Percentiles rank a stretch among this genome's conserved stretches.
Conservation (phyloP, 2,113 vertebrate genomes). For the Blennius ocellaris region DNA sequence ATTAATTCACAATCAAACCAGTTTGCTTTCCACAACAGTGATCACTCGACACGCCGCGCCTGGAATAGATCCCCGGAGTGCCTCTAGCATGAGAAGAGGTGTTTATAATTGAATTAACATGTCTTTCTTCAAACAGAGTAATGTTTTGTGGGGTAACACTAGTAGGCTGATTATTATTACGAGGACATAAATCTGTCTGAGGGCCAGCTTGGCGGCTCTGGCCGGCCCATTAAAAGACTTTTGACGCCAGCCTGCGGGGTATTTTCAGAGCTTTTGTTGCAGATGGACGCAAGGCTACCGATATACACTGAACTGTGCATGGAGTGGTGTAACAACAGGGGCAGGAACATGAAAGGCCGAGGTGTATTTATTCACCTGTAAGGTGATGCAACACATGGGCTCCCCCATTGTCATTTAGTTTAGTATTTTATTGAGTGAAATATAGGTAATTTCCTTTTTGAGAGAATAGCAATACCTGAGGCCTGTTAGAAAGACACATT, state of each 20-base stretch:
- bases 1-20: conserved; percentile 35
- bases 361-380: conserved; percentile 16
- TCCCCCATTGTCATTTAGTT: neutral
- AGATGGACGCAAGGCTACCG: conserved; percentile 51
- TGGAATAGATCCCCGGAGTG: conserved; percentile 48
- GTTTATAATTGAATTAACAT: conserved; percentile 78
- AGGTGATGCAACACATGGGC: neutral
- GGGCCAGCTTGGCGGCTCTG: conserved; percentile 57
- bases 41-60: conserved; percentile 16
- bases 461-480: too few relatives aligned
- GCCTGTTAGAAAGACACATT: neutral
- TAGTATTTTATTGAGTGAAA: neutral
- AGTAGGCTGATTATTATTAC: conserved; percentile 81
- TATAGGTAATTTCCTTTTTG: neutral
- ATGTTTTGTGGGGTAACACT: conserved; percentile 75
- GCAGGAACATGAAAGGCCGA: conserved; percentile 19
- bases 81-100: conserved; percentile 66
- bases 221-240: conserved; percentile 67
- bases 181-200: conserved; percentile 77
- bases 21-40: conserved; percentile 3
- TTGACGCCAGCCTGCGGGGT: conserved; percentile 73
- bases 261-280: conserved; percentile 81
- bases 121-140: conserved; percentile 72
- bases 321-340: conserved; percentile 5
- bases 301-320: conserved; percentile 32